phyloP scores from a whole-genome alignment of 1,140 invertebrate genomes.

The Drosophila triauraria region DNA sequence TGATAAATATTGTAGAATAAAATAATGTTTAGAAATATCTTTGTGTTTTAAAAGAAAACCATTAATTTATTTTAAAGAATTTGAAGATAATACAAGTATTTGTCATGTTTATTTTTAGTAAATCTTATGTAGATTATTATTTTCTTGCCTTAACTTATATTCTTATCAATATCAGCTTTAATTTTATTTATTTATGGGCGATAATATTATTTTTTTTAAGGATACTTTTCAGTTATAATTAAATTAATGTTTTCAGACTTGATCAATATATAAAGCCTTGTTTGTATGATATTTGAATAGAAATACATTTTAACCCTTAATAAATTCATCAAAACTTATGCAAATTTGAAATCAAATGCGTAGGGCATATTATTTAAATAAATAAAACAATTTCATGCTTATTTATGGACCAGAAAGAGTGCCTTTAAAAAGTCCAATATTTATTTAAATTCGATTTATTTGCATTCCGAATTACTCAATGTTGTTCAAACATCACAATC shows the following conservation, averaged over 20 bases:
- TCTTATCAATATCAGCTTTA: too few relatives aligned
- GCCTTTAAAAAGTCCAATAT: not conserved
- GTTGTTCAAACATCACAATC: constrained; percentile 6
- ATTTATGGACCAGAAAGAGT: not conserved
- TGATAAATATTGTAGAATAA: not conserved
- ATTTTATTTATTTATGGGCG: too few relatives aligned
- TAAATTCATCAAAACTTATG: too few relatives aligned
- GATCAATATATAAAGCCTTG: too few relatives aligned
- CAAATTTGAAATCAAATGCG: not conserved
- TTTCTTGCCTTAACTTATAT: too few relatives aligned
- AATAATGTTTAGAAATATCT: not conserved
- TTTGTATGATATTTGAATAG: too few relatives aligned
- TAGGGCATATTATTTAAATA: not conserved
- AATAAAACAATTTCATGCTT: not conserved
- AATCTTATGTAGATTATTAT: too few relatives aligned
- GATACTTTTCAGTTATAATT: not conserved
- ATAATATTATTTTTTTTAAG: too few relatives aligned
- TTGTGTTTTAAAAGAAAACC: not conserved
- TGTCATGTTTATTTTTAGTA: too few relatives aligned
- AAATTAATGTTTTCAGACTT: not conserved
- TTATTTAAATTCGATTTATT: constrained; percentile 9
- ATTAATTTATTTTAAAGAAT: too few relatives aligned
- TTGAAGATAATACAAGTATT: too few relatives aligned
- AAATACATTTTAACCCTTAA: too few relatives aligned
- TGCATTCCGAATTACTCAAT: constrained; percentile 17